A percentile compares a stretch with the other conserved stretches of the same genome.
Conservation (phyloP, 2,113 vertebrate species). For the Thalassarche chlororhynchos region DNA sequence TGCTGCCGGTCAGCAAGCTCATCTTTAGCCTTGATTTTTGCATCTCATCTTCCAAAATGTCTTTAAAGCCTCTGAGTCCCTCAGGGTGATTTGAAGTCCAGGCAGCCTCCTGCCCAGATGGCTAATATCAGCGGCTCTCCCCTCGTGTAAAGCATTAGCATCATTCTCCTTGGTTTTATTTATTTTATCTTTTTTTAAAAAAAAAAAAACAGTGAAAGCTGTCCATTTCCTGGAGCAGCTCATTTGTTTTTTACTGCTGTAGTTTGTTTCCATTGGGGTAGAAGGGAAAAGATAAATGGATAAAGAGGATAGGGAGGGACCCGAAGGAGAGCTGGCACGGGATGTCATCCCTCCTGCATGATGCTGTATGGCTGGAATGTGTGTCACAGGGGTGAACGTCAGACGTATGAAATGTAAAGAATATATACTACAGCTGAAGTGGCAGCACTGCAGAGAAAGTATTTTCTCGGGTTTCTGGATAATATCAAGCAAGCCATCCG, state of each 20-base stretch:
- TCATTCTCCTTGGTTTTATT: neutral
- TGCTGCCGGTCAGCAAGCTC: neutral
- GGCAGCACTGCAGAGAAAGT: neutral
- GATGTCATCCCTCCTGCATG: neutral
- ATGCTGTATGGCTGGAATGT: neutral
- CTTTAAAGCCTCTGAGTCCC: neutral
- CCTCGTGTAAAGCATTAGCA: neutral
- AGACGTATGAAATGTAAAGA: neutral
- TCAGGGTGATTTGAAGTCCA: neutral
- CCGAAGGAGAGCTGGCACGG: neutral
- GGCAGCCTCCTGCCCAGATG: constrained; percentile 27
- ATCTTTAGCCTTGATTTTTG: neutral
- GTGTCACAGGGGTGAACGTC: neutral
- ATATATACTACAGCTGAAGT: neutral
- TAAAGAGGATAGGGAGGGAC: neutral
- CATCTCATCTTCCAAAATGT: neutral
- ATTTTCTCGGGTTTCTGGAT: neutral
- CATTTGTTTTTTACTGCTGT: neutral
- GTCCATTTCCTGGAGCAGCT: neutral
- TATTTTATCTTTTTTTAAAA: neutral
- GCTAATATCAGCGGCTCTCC: neutral
- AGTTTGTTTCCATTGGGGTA: neutral
- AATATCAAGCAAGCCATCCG: neutral
- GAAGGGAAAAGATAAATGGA: neutral
- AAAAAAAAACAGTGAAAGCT: neutral